Conservation (phyloP, 2,797 vertebrate species). For the Alauda arvensis region DNA sequence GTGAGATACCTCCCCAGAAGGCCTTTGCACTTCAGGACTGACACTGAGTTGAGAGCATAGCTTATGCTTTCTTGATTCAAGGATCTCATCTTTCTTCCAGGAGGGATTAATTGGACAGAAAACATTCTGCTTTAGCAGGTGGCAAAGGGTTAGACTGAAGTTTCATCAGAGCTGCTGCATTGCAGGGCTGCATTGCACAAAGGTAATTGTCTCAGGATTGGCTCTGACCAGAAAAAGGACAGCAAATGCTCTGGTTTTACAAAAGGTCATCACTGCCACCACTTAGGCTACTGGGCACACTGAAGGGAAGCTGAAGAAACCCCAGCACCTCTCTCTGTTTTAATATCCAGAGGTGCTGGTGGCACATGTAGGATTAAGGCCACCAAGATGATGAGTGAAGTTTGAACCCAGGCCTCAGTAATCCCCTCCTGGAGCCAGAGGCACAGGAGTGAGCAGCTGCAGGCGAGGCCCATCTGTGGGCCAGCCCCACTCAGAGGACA, state of each 20-base stretch:
- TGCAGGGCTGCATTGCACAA: neutral
- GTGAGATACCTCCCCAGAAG: neutral
- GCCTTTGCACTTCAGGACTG: slow-evolving; percentile 36
- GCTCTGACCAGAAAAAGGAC: neutral
- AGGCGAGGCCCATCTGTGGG: neutral
- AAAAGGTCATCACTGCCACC: neutral
- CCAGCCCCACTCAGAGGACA: neutral
- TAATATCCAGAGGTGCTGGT: neutral
- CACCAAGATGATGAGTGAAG: neutral
- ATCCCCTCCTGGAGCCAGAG: neutral
- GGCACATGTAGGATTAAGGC: neutral
- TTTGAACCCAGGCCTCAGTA: neutral
- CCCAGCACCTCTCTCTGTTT: neutral
- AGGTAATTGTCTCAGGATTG: slow-evolving; percentile 33
- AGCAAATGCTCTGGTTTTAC: neutral
- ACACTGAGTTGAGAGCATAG: slow-evolving; percentile 2
- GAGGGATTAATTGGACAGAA: slow-evolving; percentile 52
- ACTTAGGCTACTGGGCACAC: neutral
- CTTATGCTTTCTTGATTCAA: slow-evolving; percentile 28
- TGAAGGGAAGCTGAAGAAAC: neutral
- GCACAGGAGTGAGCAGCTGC: neutral
- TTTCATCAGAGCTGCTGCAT: slow-evolving; percentile 18
- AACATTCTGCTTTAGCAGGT: slow-evolving; percentile 38
- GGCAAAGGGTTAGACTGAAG: slow-evolving; percentile 40
- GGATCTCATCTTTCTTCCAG: slow-evolving; percentile 39